phyloP scores from a whole-genome alignment of 1,140 invertebrate species.

The Drosophila athabasca region DNA sequence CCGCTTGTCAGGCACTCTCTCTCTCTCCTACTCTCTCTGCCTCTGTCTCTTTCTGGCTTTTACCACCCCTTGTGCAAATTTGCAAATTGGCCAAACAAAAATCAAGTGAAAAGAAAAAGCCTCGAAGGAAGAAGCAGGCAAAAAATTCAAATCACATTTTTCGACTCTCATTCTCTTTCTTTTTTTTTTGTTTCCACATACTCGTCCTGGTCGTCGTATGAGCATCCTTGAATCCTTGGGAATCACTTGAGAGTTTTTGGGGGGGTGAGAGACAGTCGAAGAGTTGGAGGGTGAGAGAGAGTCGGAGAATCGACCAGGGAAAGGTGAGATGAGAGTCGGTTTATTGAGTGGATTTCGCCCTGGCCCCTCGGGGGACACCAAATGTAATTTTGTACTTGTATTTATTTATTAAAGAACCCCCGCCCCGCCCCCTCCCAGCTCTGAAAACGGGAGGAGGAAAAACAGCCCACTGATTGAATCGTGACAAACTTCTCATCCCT shows the following conservation, averaged over 20 bases:
- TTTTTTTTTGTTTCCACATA: background rate
- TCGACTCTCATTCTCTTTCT: constrained; percentile 24
- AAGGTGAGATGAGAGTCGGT: background rate
- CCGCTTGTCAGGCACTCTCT: constrained; percentile 49
- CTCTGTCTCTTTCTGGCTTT: background rate
- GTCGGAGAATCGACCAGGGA: too few species aligned
- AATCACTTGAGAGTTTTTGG: background rate
- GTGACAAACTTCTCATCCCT: constrained; percentile 60
- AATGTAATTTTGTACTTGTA: constrained; percentile 76
- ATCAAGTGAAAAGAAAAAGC: constrained; percentile 51
- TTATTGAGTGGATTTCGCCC: constrained; percentile 44
- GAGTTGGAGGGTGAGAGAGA: constrained; percentile 3
- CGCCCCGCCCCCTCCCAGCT: constrained; percentile 13
- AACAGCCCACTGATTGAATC: constrained; percentile 75
- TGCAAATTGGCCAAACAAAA: constrained; percentile 80
- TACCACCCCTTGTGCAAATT: constrained; percentile 67
- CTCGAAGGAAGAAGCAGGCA: background rate
- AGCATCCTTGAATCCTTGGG: constrained; percentile 27
- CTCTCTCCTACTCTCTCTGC: background rate
- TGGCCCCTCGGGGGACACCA: constrained; percentile 58
- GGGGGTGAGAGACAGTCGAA: background rate
- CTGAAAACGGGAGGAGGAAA: constrained; percentile 22
- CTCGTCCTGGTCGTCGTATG: constrained; percentile 7
- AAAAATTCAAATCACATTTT: constrained; percentile 74
- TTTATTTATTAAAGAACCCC: constrained; percentile 71